A percentile compares a stretch with the other conserved stretches of the same genome.
Conservation (phyloP, 2,113 vertebrate species). For the Carassius auratus region DNA sequence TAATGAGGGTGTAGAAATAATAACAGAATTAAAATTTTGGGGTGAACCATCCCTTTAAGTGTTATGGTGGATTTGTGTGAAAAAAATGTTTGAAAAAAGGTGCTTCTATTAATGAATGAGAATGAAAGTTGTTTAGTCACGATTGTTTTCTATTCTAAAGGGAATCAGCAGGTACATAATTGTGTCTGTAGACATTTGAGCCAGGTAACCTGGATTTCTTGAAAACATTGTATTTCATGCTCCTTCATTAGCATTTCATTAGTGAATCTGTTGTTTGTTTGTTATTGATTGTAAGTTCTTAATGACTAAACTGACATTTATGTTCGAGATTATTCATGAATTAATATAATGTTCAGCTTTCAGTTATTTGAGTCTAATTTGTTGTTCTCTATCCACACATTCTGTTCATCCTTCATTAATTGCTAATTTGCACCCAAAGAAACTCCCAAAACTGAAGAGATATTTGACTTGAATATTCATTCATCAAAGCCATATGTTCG, state of each 20-base stretch:
- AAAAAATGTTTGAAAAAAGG: neutral
- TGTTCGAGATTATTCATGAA: neutral
- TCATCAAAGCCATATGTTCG: conserved; percentile 21
- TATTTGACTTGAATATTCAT: conserved; percentile 29
- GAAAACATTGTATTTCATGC: neutral
- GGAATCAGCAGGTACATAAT: neutral
- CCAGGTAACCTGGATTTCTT: conserved; percentile 48
- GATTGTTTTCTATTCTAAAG: neutral
- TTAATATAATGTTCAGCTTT: neutral
- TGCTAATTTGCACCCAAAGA: neutral
- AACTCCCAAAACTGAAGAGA: neutral
- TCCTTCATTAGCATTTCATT: neutral
- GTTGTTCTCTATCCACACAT: neutral
- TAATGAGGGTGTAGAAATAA: neutral
- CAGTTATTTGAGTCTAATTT: neutral
- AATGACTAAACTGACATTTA: conserved; percentile 1
- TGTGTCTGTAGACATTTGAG: neutral
- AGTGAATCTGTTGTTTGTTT: neutral
- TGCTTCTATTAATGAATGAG: neutral
- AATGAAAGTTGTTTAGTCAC: neutral
- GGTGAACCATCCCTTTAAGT: neutral
- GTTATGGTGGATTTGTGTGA: neutral
- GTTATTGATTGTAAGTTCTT: neutral
- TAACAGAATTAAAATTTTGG: too few relatives aligned
- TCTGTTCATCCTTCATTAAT: conserved; percentile 18